Evolutionary conservation across 2,797 vertebrate genomes (phyloP), one percentile per base, ranked within the genome.

Genomic region (Thamnophis elegans): DNA sequence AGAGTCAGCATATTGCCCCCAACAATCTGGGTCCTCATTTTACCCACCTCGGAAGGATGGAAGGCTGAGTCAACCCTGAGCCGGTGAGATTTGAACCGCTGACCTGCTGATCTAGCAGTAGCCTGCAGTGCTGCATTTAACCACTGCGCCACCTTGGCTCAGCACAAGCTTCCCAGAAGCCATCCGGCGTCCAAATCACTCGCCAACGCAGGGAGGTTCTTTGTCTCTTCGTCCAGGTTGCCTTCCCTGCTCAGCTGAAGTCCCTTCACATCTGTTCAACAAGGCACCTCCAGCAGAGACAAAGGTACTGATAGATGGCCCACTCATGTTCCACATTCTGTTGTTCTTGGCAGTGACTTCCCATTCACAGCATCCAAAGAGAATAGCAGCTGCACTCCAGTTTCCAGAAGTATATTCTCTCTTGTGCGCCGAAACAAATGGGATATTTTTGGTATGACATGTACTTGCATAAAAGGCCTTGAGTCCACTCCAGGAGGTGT

Each of bases 231-330:
- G 60, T 96, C 94, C 91, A 93, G 36, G 36, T 94, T 89, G 47
- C 94, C 93, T 96, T 4, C 51, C 89, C 73, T 95, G 92, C 65
- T 90, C 78, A 94, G 86, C 92, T 95, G 92, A 97, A 96, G 95
- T 97, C 94, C 92, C 13, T 56, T 59, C 92, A 95, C 95, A 97
- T 97, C 95, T 97, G 95, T 96, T 97, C 62, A 0, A 93, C 18
- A 87, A 68, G n/a, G 6, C 86, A 93, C 25, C 89, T 95, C 94
- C 95, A 96, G 93, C 94, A 95, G 95, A 94, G 96, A 96, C 68
- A 78, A 90, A 95, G 56, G 88, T 94, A 96, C 92, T 97, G 96
- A 96, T 96, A 92, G 94, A 97, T 96, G 96, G 73, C 90, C 96
- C 68, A 94, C 92, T 94, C 91, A 92, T 93, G 2, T 90, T 96